phyloP scores from a whole-genome alignment of 2,797 vertebrate species.

The Acropternis orthonyx region DNA sequence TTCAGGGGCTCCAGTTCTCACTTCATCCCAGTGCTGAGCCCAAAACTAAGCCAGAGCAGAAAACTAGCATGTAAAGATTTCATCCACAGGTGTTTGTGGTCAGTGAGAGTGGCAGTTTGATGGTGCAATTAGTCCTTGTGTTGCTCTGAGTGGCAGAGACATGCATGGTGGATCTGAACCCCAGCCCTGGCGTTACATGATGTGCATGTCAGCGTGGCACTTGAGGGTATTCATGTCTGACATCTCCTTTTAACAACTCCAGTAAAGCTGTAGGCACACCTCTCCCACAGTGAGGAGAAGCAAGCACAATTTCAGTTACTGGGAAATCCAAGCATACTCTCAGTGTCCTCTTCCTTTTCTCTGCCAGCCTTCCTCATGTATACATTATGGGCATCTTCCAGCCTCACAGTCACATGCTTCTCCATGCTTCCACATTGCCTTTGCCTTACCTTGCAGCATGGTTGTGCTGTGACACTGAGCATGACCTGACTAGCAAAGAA shows the following conservation, averaged over 20 bases:
- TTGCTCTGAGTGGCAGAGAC: not conserved
- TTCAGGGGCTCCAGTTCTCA: not conserved
- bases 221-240: not conserved
- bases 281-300: not conserved
- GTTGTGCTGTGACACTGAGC: not conserved
- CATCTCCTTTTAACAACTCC: not conserved
- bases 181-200: not conserved
- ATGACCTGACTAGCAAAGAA: not conserved
- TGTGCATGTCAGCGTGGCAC: not conserved
- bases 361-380: not conserved
- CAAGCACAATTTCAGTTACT: not conserved
- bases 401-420: not conserved
- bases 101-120: not conserved
- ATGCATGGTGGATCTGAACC: accelerated
- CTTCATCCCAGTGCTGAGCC: not conserved
- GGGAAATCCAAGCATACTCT: not conserved
- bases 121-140: accelerated
- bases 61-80: not conserved
- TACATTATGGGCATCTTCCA: not conserved
- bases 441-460: not conserved
- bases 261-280: not conserved
- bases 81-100: not conserved
- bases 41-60: not conserved
- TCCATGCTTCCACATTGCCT: accelerated
- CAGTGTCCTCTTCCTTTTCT: not conserved